Conservation (phyloP, 1,140 invertebrate species). For the Lepidurus apus region DNA sequence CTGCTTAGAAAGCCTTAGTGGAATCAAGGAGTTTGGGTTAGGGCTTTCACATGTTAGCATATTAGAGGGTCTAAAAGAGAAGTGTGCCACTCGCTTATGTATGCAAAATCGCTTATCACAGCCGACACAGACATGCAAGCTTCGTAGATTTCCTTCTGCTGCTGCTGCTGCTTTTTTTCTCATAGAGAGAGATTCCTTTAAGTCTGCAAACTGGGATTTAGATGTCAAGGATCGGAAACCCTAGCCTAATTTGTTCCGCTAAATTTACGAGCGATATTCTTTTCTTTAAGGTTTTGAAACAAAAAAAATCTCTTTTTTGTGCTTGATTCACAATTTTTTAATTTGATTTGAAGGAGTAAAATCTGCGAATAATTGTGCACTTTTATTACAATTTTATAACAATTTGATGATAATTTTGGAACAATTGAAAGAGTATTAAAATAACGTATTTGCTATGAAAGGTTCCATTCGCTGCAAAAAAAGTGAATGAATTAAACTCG, state of each 20-base stretch:
- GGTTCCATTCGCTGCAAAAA: too few species aligned
- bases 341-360: too few species aligned
- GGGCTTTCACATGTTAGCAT: background rate
- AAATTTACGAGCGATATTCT: too few species aligned
- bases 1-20: background rate
- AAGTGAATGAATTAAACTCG: too few species aligned
- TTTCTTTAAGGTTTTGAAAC: too few species aligned
- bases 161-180: background rate
- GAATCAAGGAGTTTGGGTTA: background rate
- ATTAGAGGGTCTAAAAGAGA: constrained; percentile 4
- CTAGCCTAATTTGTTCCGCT: background rate
- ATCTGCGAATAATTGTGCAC: too few species aligned
- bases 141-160: background rate
- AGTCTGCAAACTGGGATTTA: background rate
- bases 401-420: too few species aligned
- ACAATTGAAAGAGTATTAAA: too few species aligned
- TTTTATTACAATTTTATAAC: too few species aligned
- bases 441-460: too few species aligned
- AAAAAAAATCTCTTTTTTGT: too few species aligned
- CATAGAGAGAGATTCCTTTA: background rate
- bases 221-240: background rate
- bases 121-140: background rate
- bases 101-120: constrained; percentile 10
- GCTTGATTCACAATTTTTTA: too few species aligned
- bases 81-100: constrained; percentile 3